Percentiles rank a stretch among this genome's conserved stretches.
Conservation (phyloP, 2,888 invertebrate genomes). For the Spilarctia lutea region DNA sequence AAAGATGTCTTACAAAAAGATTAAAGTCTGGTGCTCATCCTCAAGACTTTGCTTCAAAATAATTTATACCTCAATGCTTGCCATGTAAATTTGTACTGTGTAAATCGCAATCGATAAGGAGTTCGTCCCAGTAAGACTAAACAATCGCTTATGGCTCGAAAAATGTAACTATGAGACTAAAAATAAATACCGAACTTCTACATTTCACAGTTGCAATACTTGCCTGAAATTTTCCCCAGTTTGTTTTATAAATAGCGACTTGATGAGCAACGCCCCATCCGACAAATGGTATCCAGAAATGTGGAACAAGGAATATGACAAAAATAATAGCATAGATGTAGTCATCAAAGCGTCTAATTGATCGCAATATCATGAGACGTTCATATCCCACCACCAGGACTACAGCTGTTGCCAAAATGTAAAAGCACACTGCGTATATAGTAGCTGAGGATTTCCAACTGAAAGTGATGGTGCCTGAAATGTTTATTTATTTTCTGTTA, state of each 20-base stretch:
- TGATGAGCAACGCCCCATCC: slow-evolving; percentile 90
- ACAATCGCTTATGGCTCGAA: background rate
- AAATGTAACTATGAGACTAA: background rate
- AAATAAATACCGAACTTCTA: background rate
- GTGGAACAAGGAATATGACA: slow-evolving; percentile 88
- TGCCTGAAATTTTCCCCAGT: slow-evolving; percentile 89
- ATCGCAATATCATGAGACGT: slow-evolving; percentile 86
- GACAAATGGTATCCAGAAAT: slow-evolving; percentile 90
- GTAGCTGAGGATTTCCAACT: slow-evolving; percentile 88
- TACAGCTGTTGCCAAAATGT: slow-evolving; percentile 85
- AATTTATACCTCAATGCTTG: too few relatives aligned
- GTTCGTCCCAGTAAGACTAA: too few relatives aligned
- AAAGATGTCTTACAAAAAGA: too few relatives aligned
- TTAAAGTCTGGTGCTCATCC: too few relatives aligned
- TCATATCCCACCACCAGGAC: slow-evolving; percentile 88
- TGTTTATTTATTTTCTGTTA: background rate
- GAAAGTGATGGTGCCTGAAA: slow-evolving; percentile 86
- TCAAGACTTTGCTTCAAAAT: too few relatives aligned
- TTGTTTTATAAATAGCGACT: slow-evolving; percentile 90
- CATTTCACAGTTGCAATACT: slow-evolving; percentile 27
- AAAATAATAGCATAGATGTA: slow-evolving; percentile 90
- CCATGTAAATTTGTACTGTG: too few relatives aligned
- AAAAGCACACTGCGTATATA: slow-evolving; percentile 89
- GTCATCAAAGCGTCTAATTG: slow-evolving; percentile 89
- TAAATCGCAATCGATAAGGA: too few relatives aligned